These are phyloP conservation scores for Hoplias malabaricus DNA, from an alignment of 2,113 vertebrate genomes.

Conservation along the genomic window DNA sequence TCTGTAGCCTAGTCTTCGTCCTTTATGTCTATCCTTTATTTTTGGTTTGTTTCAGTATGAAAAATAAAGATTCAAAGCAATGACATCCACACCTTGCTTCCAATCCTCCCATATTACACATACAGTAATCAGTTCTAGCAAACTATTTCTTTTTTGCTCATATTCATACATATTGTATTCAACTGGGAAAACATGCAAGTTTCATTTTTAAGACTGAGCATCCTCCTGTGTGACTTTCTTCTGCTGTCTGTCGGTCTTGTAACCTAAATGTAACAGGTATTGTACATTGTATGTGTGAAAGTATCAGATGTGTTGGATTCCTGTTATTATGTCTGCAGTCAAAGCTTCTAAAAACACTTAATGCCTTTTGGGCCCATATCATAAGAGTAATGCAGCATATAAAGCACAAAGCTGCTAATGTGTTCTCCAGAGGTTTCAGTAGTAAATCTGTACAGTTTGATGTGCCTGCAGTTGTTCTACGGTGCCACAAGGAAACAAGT, in stretches of 20 bases:
- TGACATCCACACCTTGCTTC: too few species aligned
- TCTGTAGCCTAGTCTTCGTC: too few species aligned
- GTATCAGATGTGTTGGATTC: not conserved
- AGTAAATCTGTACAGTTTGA: slow-evolving; percentile 23
- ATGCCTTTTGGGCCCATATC: not conserved
- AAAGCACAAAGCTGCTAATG: slow-evolving; percentile 3
- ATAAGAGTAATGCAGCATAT: not conserved
- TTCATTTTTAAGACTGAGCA: not conserved
- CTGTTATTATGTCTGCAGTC: not conserved
- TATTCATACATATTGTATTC: not conserved
- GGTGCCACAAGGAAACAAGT: slow-evolving; percentile 29
- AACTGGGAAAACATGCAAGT: not conserved
- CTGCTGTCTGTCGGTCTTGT: not conserved
- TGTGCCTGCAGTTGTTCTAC: slow-evolving; percentile 26
- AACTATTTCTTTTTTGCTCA: not conserved
- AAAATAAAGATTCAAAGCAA: too few species aligned
- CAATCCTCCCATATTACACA: too few species aligned
- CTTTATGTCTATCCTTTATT: too few species aligned
- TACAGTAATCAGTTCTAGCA: not conserved
- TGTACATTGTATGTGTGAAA: not conserved
- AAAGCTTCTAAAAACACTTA: slow-evolving; percentile 4
- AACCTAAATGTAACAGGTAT: not conserved
- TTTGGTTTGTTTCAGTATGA: too few species aligned
- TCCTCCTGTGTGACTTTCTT: not conserved
- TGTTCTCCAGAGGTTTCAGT: slow-evolving; percentile 25